Evolutionary conservation across 53 echinoderm and acorn worm genomes (phyloP), one percentile per base, ranked within the genome.

Genomic region (Apostichopus leukothele): DNA sequence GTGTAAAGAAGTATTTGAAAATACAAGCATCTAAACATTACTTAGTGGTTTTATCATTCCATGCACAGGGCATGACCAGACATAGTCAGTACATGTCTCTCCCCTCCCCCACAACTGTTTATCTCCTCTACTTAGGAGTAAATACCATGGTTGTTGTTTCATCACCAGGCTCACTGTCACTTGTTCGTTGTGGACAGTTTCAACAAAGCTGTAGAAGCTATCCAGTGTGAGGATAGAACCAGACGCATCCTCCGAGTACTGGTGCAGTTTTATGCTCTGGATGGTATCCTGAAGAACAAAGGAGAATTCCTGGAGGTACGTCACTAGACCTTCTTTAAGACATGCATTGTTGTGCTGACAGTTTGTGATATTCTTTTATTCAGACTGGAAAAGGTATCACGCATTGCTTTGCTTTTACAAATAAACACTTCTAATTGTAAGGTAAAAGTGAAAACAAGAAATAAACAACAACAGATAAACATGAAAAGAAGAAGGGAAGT

Each of bases 271-370:
- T 95, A 95, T 90, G 94, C 98, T 77, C 74, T 97, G 73, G 67
- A 91, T 88, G 98, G 98, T 23, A 93, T 97, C 79, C 76, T 89
- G 75, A 87, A 93, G 66, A 91, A 94, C 89, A 91, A 91, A 21
- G 98, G 98, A 83, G 98, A 97, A 3, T 92, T 97, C 63, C 84
- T 97, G 27, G 90, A 94, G 90, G 98, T 97, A 83, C 20, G 91
- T 39, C 39, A 71, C 71, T 18, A 6, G 71, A 71, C 18, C 6
- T 18, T 6, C 6, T 5, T 71, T 16, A 18, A 71, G 5, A 6
- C 18, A 71, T n/a, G 0, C 16, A 16, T n/a, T 19, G 18, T 71
- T 16, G 0, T 18, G 6, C 6, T 71, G 18, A 71, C 18, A 39
- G 71, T n/a, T n/a, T 71, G 18, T 71, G 71, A 16, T 16, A 18